Evolutionary conservation across 2,888 invertebrate genomes (phyloP), one percentile per base, ranked within the genome.

Genomic region (Macrophya alboannulata): DNA sequence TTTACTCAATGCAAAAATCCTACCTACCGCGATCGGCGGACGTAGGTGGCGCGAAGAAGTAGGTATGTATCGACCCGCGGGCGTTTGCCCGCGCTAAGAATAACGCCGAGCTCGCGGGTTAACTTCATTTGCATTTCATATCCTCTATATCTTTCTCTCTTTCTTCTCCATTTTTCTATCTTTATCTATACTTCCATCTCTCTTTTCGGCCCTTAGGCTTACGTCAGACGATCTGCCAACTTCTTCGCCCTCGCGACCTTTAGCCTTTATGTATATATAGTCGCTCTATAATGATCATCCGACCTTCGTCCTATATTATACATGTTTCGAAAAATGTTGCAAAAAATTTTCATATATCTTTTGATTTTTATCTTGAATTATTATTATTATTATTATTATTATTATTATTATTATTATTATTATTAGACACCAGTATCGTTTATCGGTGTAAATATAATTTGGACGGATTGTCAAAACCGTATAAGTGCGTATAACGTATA

Each of bases 101-200:
- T 45, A 74, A 74, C 43, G 25, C 74, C 45, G 62, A n/a, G 55
- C n/a, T 6, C 21, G 9, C 4, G 21, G 21, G 45, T 31, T 74
- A 74, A 74, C 74, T 74, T 74, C 43, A 74, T 74, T 74, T 74
- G 74, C 74, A 74, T 74, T 74, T 74, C 43, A 43, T 48, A 25
- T n/a, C 68, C 68, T 25, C 37, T 37, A 10, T 6, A 1, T 12
- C 74, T 43, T 21, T 37, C n/a, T n/a, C 37, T 17, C 4, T n/a
- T n/a, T 15, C 71, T 43, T 62, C 43, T n/a, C n/a, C 17, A n/a
- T 71, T 40, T 37, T n/a, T 4, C 62, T 6, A 1, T 31, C 15
- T 37, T 21, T 25, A n/a, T 40, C 40, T 71, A 31, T n/a, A n/a
- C n/a, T 8, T 71, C 71, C 0, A 15, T 17, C 17, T 71, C 68